Evolutionary conservation across 1,140 invertebrate genomes (phyloP).

Genomic region (Delia radicum): DNA sequence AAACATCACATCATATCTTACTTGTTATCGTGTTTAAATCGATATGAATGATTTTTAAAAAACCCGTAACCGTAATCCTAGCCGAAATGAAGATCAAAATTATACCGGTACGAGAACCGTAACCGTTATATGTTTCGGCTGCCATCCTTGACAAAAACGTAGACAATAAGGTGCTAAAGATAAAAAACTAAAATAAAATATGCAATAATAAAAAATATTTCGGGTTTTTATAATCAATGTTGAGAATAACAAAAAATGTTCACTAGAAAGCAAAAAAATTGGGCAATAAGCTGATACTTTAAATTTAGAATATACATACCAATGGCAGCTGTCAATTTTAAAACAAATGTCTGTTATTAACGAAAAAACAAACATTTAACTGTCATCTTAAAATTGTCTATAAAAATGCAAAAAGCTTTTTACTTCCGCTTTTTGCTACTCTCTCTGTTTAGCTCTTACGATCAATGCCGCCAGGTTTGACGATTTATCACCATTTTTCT

Average conservation of each 20-base stretch:
- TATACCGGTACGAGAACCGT: not conserved
- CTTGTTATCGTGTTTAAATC: no score
- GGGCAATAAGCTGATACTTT: not conserved
- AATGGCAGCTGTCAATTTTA: not conserved
- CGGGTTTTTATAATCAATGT: no score
- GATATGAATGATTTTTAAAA: no score
- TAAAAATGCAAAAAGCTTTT: not conserved
- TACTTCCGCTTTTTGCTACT: not conserved
- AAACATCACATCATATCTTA: no score
- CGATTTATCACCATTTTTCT: no score
- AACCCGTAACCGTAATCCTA: no score
- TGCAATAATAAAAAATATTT: no score
- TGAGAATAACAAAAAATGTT: not conserved
- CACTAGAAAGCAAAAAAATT: no score
- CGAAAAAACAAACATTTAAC: not conserved
- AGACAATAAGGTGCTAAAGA: not conserved
- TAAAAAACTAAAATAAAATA: not conserved
- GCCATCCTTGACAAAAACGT: not conserved
- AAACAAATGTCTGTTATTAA: not conserved
- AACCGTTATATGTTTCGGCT: no score
- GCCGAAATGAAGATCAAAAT: no score
- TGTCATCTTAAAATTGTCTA: not conserved
- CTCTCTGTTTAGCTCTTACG: not conserved
- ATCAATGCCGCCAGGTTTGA: no score
- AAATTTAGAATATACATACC: no score